Evolutionary conservation across 1,140 invertebrate genomes (phyloP).

Genomic region (Aphelenchoides besseyi): DNA sequence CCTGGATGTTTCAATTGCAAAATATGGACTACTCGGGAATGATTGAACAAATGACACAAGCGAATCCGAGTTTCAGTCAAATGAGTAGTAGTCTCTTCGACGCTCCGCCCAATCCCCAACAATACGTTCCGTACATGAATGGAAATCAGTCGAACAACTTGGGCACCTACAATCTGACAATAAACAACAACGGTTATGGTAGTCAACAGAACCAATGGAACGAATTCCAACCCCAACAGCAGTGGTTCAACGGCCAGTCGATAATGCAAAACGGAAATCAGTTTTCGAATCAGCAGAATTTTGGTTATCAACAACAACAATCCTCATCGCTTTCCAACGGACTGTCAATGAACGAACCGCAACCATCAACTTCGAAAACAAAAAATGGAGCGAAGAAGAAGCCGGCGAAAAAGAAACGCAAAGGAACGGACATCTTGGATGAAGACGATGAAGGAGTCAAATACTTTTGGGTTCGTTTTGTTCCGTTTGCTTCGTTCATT

Average conservation of each 20-base stretch:
- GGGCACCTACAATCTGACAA: too few species aligned
- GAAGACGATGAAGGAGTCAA: not conserved
- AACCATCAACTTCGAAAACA: too few species aligned
- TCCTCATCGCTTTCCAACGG: too few species aligned
- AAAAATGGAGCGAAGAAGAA: slow-evolving; percentile 59
- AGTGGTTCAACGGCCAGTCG: not conserved
- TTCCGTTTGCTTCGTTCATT: not conserved
- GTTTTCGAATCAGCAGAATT: not conserved
- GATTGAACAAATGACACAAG: not conserved
- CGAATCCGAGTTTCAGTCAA: too few species aligned
- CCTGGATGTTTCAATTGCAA: slow-evolving; percentile 62
- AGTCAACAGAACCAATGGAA: too few species aligned
- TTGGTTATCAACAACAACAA: too few species aligned
- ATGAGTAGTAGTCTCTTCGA: too few species aligned
- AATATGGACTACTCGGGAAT: slow-evolving; percentile 63
- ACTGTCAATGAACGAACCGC: too few species aligned
- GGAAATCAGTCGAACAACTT: too few species aligned
- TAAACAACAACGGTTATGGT: too few species aligned
- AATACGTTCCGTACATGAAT: too few species aligned
- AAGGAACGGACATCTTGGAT: not conserved
- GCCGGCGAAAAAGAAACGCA: not conserved
- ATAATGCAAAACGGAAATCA: not conserved
- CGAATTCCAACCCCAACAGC: not conserved
- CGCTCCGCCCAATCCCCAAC: too few species aligned
- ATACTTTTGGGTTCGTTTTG: slow-evolving; percentile 15